Evolutionary conservation across 2,888 invertebrate genomes (phyloP).

Genomic region (Ferrisia virgata): DNA sequence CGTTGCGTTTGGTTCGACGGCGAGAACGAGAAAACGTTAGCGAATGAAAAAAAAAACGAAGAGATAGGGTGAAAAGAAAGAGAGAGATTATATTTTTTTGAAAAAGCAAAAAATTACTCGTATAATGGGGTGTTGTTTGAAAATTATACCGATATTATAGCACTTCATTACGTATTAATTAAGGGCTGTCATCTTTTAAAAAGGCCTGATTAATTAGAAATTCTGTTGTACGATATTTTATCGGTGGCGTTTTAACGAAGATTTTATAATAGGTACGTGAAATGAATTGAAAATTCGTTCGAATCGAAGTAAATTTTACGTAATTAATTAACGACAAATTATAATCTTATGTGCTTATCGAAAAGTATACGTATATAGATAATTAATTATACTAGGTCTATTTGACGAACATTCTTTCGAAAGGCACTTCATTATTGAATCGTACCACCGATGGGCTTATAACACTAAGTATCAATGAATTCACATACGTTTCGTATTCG

Average conservation of each 20-base stretch:
- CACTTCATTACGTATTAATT: background rate
- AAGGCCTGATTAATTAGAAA: background rate
- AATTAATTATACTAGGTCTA: too few species aligned
- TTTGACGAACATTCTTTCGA: slow-evolving; percentile 6
- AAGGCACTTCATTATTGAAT: slow-evolving; percentile 15
- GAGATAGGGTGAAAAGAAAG: too few species aligned
- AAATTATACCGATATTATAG: slow-evolving; percentile 12
- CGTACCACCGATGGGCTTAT: background rate
- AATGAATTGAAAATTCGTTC: background rate
- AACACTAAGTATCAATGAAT: background rate
- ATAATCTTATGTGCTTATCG: background rate
- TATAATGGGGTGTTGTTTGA: background rate
- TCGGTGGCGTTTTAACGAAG: background rate
- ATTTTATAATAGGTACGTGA: background rate
- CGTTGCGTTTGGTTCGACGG: background rate
- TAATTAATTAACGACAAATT: background rate
- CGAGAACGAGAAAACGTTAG: background rate
- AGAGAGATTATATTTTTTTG: too few species aligned
- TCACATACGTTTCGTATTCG: slow-evolving; percentile 1
- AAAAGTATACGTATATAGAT: too few species aligned
- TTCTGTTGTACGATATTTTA: background rate
- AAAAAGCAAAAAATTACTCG: background rate
- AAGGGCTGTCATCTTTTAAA: background rate
- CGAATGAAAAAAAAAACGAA: too few species aligned
- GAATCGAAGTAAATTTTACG: background rate